phyloP scores from a whole-genome alignment of 2,797 vertebrate species.

The Centroberyx gerrardi region DNA sequence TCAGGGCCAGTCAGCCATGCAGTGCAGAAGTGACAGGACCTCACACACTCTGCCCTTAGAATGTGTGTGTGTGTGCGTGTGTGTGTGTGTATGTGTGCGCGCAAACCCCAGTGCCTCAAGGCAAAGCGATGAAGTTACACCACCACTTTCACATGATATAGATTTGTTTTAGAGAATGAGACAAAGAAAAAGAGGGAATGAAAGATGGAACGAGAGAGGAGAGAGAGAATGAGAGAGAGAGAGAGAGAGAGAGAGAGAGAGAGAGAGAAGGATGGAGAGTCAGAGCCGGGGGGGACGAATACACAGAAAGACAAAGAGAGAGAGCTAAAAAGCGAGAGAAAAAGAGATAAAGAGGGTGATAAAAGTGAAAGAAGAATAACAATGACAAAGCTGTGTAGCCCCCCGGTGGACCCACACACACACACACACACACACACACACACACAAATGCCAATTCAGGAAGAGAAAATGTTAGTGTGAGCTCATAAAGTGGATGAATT shows the following conservation, averaged over 20 bases:
- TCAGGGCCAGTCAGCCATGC: slow-evolving; percentile 1
- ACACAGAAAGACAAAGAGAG: background rate
- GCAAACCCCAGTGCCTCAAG: background rate
- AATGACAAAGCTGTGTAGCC: background rate
- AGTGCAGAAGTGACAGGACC: slow-evolving; percentile 10
- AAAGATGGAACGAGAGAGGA: background rate
- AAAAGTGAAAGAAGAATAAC: slow-evolving; percentile 3
- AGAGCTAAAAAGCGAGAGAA: background rate
- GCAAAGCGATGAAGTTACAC: slow-evolving; percentile 12
- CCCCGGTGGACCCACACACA: background rate
- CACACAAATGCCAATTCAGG: background rate
- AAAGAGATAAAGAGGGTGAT: background rate
- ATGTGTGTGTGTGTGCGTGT: background rate
- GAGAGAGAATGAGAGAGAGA: background rate
- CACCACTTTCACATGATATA: slow-evolving; percentile 1
- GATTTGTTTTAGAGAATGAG: slow-evolving; percentile 23
- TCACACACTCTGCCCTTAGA: no score
- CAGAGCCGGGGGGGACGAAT: background rate
- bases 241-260: slow-evolving; percentile 15
- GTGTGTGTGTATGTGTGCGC: slow-evolving; percentile 5
- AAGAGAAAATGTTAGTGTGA: no score
- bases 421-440: background rate
- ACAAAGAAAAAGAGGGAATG: slow-evolving; percentile 21
- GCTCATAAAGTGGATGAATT: no score
- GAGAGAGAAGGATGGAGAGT: slow-evolving; percentile 27